Evolutionary conservation across 2,888 invertebrate species (phyloP), one percentile per base, ranked within the genome.

Genomic region (Cordilura impudica): DNA sequence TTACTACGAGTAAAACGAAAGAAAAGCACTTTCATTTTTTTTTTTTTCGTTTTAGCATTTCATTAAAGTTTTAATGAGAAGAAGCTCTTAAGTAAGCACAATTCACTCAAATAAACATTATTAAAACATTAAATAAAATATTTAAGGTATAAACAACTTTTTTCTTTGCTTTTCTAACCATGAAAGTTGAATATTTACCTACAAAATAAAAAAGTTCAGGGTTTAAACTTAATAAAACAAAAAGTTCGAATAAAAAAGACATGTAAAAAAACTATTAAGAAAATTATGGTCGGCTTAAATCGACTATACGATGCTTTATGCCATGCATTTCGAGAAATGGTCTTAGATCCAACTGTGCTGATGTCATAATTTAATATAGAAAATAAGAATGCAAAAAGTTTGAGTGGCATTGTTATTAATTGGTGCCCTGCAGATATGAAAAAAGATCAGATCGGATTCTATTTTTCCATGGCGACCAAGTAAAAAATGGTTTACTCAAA

Each of bases 1-100:
- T 7, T n/a, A 26, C 23, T 23, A 29, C 35, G 35, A 39, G 31
- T 39, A n/a, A n/a, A 2, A 4, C n/a, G n/a, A 39, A n/a, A 39
- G 12, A 39, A 39, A 39, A 66, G 53, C 65, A 66, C 65, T 66
- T 66, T 66, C 65, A 16, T 66, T 66, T 65, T 65, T 65, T 10
- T 47, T 39, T 39, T 43, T 56, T 3, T 31, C 16, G 3, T 18
- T 12, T 18, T 18, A 12, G 6, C 61, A 63, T 63, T 63, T 49
- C 61, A 45, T 16, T 54, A n/a, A 39, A 39, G 35, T 39, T 39
- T 58, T 12, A n/a, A 58, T 47, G 19, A 1, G 23, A 58, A 58
- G n/a, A 43, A 58, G 14, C 21, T 10, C 14, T 49, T n/a, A 29
- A 69, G 23, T 54, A 31, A 35, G 14, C 53, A 61, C 43, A 21